Evolutionary conservation across 2,888 invertebrate genomes (phyloP).

Genomic region (Tromatobia lineatoria): DNA sequence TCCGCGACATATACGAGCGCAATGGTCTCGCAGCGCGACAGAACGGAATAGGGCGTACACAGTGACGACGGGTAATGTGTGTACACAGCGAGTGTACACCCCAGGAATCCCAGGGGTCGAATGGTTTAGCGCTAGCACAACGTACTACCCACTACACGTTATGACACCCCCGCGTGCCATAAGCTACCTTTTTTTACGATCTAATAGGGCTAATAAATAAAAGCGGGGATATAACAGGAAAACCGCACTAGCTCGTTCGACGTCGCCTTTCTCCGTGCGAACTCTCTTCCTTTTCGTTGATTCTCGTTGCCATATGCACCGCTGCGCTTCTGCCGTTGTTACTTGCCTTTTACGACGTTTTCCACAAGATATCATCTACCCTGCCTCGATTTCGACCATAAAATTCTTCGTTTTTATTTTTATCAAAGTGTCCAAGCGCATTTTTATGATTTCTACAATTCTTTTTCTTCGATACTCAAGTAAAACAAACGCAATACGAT

Average conservation of each 20-base stretch:
- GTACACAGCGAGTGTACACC: slow-evolving; percentile 16
- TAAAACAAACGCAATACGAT: no score
- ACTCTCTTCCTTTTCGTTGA: slow-evolving; percentile 18
- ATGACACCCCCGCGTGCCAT: slow-evolving; percentile 70
- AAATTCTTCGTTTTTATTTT: slow-evolving; percentile 22
- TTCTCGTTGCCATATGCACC: slow-evolving; percentile 38
- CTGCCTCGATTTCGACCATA: slow-evolving; percentile 20
- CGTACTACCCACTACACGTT: slow-evolving; percentile 48
- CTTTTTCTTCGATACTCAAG: neutral
- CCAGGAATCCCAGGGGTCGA: slow-evolving; percentile 40
- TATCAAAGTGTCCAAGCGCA: neutral
- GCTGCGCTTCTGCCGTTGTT: slow-evolving; percentile 4
- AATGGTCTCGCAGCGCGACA: slow-evolving; percentile 3
- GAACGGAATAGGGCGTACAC: slow-evolving; percentile 35
- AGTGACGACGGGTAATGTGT: slow-evolving; percentile 40
- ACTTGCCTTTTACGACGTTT: slow-evolving; percentile 19
- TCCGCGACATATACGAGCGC: neutral
- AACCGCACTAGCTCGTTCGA: slow-evolving; percentile 17
- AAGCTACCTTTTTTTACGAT: slow-evolving; percentile 67
- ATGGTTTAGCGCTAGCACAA: slow-evolving; percentile 49
- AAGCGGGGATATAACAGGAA: slow-evolving; percentile 6
- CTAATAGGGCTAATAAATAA: slow-evolving; percentile 72
- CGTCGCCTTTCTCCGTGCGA: no score
- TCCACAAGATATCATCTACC: neutral
- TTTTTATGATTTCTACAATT: neutral